Evolutionary conservation across 2,113 vertebrate species (phyloP).

Genomic region (Sturnira hondurensis): DNA sequence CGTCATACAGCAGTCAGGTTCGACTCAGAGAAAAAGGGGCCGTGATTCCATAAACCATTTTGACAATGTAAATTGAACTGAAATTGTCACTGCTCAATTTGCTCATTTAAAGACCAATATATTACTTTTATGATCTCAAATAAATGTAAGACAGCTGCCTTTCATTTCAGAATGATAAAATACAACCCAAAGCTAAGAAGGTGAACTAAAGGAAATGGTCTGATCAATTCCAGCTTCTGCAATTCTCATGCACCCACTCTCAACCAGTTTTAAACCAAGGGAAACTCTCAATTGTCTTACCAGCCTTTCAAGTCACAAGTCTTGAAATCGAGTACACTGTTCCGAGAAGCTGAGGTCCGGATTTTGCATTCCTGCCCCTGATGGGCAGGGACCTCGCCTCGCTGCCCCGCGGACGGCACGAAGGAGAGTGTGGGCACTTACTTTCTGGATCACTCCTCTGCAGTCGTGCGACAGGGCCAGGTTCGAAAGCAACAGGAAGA

Average conservation of each 20-base stretch:
- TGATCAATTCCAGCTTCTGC: not conserved
- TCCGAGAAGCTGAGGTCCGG: not conserved
- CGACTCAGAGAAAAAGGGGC: not conserved
- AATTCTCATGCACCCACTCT: not conserved
- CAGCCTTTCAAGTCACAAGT: not conserved
- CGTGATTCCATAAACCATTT: not conserved
- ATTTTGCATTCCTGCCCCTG: not conserved
- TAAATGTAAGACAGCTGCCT: not conserved
- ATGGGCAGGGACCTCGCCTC: too few relatives aligned
- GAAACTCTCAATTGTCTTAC: not conserved
- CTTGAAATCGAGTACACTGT: not conserved
- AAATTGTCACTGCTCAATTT: not conserved
- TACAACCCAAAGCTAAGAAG: not conserved
- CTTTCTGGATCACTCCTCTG: conserved; percentile 92
- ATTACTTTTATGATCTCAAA: conserved; percentile 23
- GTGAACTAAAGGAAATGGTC: not conserved
- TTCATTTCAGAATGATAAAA: conserved; percentile 4
- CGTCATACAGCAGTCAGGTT: not conserved
- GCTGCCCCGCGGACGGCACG: too few relatives aligned
- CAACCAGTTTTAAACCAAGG: not conserved
- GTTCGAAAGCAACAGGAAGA: conserved; percentile 91
- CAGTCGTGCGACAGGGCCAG: conserved; percentile 92
- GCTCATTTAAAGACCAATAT: not conserved
- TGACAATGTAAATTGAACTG: not conserved
- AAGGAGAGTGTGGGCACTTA: conserved; percentile 59